These are phyloP conservation scores for Dallia pectoralis DNA, from an alignment of 2,797 vertebrate species.

Conservation along the genomic window DNA sequence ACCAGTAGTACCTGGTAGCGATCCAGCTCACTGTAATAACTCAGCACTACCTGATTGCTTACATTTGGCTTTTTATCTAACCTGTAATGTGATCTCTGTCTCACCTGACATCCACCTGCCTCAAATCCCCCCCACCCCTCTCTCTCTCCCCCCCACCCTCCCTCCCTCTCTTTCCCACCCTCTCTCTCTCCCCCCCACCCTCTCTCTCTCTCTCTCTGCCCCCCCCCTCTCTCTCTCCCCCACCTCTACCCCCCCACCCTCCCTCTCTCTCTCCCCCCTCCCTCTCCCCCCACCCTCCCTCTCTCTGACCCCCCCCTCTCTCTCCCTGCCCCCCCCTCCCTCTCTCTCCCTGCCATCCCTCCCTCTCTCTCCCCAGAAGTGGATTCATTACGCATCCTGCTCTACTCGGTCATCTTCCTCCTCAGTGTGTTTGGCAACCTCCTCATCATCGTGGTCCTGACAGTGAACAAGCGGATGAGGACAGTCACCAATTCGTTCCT, in stretches of 20 bases:
- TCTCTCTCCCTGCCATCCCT: constrained; percentile 4
- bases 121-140: no score
- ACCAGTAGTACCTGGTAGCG: neutral
- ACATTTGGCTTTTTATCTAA: neutral
- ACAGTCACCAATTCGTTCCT: constrained; percentile 85
- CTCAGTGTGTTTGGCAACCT: constrained; percentile 81
- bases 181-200: neutral
- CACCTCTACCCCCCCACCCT: constrained; percentile 3
- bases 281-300: constrained; percentile 4
- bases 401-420: constrained; percentile 84
- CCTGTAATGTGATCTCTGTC: neutral
- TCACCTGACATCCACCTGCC: neutral
- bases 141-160: neutral
- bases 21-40: neutral
- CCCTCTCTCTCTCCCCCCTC: constrained; percentile 5
- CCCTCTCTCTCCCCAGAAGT: constrained; percentile 58
- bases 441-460: constrained; percentile 78
- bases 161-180: neutral
- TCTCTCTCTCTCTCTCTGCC: constrained; percentile 4
- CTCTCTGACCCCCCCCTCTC: neutral
- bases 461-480: constrained; percentile 76
- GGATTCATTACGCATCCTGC: constrained; percentile 77
- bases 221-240: constrained; percentile 1
- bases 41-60: neutral
- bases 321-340: neutral